A percentile compares a stretch with the other conserved stretches of the same genome.
Conservation (phyloP, 2,113 vertebrate genomes). For the Nyctereutes procyonoides region DNA sequence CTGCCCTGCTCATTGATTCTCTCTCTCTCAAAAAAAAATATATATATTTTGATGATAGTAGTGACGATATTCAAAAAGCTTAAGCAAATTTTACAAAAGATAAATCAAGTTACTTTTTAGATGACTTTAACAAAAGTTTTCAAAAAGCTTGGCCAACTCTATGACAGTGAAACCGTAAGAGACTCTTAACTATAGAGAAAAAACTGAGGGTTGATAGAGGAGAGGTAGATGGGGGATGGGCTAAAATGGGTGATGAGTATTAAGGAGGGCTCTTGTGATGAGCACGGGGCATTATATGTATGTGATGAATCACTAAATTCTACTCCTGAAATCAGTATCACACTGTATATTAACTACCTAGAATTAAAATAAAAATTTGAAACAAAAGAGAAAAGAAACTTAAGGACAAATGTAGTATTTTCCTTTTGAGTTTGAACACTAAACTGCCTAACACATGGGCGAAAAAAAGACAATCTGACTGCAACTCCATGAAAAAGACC, state of each 20-base stretch:
- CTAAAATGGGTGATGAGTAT: neutral
- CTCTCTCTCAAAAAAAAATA: no score
- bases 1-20: no score
- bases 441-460: neutral
- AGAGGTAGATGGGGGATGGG: neutral
- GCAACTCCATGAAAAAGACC: neutral
- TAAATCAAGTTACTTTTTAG: conserved; percentile 52
- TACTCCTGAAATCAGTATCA: neutral
- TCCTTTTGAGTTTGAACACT: neutral
- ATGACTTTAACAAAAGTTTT: neutral
- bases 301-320: neutral
- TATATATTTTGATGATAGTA: neutral
- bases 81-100: neutral
- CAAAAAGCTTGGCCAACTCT: neutral
- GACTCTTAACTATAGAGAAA: neutral
- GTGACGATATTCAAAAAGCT: conserved; percentile 5
- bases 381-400: neutral
- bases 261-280: neutral
- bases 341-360: neutral
- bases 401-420: neutral
- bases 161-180: neutral
- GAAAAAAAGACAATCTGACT: neutral
- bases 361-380: neutral
- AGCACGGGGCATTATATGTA: neutral
- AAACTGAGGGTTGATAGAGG: neutral